Base-by-base conservation (phyloP, 2,113 vertebrate genomes). In the Ceyx margarethae region DNA sequence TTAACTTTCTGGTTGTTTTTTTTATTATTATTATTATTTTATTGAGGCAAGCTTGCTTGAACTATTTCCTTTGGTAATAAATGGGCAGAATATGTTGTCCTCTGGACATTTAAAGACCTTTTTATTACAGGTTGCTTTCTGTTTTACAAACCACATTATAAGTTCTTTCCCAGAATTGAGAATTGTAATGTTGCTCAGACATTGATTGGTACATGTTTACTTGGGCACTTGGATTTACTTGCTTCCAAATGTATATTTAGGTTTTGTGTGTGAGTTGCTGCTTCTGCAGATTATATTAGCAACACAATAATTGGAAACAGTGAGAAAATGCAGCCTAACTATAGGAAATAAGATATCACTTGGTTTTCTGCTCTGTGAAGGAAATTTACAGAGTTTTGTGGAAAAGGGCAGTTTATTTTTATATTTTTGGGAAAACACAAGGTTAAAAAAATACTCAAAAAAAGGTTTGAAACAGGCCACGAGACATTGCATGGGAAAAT, bases 91-190 rank as follows among this genome's bases (percentile, higher is more conserved):
- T n/a, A 5, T 28, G 4, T 68, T 88, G 71, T 94, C 68, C 91
- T 77, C 68, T 81, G 80, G 87, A 93, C 82, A 94, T 95, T 95
- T 97, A 93, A 95, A 97, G 87, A 40, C 78, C 77, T 68, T 93
- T 91, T 95, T 80, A 84, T 93, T 97, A 85, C 74, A 84, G 73
- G 81, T 94, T 86, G 65, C 76, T 94, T 96, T 85, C 85, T 86
- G 2, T 85, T 95, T 96, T 90, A 54, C 19, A 80, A 74, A 85
- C 69, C 35, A 53, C 46, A 46, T 94, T 91, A 93, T 86, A 60
- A 43, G 91, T 88, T 89, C 20, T 92, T 85, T 77, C 50, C 68
- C 56, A 84, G 61, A 91, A 91, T 84, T 87, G 69, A 77, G 94
- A 95, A 74, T 86, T 91, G 58, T 15, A 33, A 28, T 66, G 86